Evolutionary conservation across 2,888 invertebrate genomes (phyloP).

Genomic region (Aphidius colemani): DNA sequence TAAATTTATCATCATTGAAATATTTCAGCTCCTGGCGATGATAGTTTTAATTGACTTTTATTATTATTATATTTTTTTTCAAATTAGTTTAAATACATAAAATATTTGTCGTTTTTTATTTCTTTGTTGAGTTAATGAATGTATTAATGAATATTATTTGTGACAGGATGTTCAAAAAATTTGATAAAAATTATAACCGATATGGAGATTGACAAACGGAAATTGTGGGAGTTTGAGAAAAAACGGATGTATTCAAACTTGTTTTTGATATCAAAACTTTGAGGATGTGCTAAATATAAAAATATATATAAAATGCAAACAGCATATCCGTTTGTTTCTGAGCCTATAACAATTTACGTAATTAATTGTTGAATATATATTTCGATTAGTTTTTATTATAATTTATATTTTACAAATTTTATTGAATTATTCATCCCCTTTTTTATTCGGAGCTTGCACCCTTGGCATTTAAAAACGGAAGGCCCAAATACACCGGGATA

Average conservation of each 20-base stretch:
- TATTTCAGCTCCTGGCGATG: too few relatives aligned
- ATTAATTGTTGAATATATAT: too few relatives aligned
- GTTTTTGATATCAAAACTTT: background rate
- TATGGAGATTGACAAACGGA: constrained; percentile 13
- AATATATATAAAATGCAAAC: background rate
- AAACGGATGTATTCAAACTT: constrained; percentile 1
- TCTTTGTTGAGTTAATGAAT: too few relatives aligned
- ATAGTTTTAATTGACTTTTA: background rate
- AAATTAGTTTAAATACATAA: background rate
- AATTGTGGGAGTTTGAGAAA: constrained; percentile 11
- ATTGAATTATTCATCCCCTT: constrained; percentile 34
- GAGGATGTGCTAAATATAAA: constrained; percentile 8
- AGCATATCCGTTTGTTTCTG: too few relatives aligned
- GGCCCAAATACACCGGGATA: constrained; percentile 31
- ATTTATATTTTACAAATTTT: constrained; percentile 41
- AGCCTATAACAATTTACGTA: too few relatives aligned
- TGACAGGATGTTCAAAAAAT: background rate
- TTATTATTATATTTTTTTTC: background rate
- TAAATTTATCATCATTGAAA: background rate
- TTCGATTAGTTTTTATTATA: background rate
- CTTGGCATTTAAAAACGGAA: constrained; percentile 12
- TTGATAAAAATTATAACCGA: constrained; percentile 6
- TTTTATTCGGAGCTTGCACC: background rate
- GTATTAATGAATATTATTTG: background rate
- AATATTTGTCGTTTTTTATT: background rate